These are phyloP conservation scores for Tiliacea citrago DNA, from an alignment of 2,888 invertebrate genomes.

Conservation along the genomic window DNA sequence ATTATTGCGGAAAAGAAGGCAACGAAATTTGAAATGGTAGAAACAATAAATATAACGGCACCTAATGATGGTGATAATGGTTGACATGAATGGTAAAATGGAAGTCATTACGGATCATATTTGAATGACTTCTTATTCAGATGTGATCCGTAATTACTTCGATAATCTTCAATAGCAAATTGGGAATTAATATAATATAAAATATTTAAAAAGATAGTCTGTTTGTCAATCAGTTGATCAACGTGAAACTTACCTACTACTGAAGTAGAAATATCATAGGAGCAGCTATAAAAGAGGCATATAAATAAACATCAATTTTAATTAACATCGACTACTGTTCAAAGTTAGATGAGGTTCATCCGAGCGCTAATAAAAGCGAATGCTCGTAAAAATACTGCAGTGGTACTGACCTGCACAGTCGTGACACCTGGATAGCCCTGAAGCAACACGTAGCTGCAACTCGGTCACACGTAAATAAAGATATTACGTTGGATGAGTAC, in stretches of 20 bases:
- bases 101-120: no score
- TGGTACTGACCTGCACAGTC: background rate
- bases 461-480: background rate
- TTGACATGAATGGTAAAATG: no score
- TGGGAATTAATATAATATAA: no score
- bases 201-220: background rate
- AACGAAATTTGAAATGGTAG: background rate
- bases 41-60: no score
- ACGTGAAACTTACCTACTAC: background rate
- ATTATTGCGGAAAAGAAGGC: background rate
- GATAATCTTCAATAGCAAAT: background rate
- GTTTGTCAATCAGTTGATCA: background rate
- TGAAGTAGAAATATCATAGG: no score
- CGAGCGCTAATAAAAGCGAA: conserved; percentile 9
- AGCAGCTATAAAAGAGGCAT: background rate
- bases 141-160: no score
- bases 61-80: no score
- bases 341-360: conserved; percentile 1
- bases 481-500: background rate
- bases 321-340: conserved; percentile 11
- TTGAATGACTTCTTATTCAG: no score
- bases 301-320: background rate
- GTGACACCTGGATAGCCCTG: background rate
- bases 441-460: conserved; percentile 17
- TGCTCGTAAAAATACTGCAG: conserved; percentile 24